Percentiles rank a stretch among this genome's conserved stretches.
These are phyloP conservation scores for Philopedon plagiatum DNA, from an alignment of 2,888 invertebrate genomes.

Conservation along the genomic window DNA sequence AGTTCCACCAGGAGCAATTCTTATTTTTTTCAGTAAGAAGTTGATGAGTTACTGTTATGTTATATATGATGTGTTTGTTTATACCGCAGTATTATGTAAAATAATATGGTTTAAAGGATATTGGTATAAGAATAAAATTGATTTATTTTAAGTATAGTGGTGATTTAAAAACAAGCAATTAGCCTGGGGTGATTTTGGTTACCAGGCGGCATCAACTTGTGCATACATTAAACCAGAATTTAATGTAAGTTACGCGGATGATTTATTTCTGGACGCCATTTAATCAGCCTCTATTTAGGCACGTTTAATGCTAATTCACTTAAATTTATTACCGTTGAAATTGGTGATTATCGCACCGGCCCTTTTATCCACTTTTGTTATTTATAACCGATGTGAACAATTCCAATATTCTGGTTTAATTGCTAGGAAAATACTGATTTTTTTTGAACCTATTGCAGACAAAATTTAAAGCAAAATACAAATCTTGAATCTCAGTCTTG, in stretches of 20 bases:
- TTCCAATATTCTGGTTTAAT: slow-evolving; percentile 56
- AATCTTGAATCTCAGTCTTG: too few relatives aligned
- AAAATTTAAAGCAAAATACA: too few relatives aligned
- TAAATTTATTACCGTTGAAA: slow-evolving; percentile 67
- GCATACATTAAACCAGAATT: slow-evolving; percentile 66
- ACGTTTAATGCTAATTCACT: slow-evolving; percentile 67
- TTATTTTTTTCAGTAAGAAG: background rate
- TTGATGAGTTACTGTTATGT: slow-evolving; percentile 15
- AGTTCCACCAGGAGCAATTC: background rate
- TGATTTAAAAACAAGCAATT: slow-evolving; percentile 58
- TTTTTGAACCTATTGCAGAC: background rate
- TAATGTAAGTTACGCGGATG: slow-evolving; percentile 65
- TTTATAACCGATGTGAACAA: slow-evolving; percentile 42
- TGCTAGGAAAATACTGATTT: background rate
- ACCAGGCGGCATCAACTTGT: slow-evolving; percentile 58
- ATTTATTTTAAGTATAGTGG: slow-evolving; percentile 55
- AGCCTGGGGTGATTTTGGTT: slow-evolving; percentile 56
- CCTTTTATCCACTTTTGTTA: slow-evolving; percentile 59
- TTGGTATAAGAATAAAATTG: slow-evolving; percentile 48
- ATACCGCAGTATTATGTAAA: slow-evolving; percentile 44
- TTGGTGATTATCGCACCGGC: slow-evolving; percentile 65
- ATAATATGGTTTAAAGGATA: slow-evolving; percentile 43
- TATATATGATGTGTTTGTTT: slow-evolving; percentile 31
- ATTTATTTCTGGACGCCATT: slow-evolving; percentile 66
- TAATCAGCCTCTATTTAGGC: slow-evolving; percentile 67